Evolutionary conservation across 2,888 invertebrate species (phyloP).

Genomic region (Podabrus alpinus): DNA sequence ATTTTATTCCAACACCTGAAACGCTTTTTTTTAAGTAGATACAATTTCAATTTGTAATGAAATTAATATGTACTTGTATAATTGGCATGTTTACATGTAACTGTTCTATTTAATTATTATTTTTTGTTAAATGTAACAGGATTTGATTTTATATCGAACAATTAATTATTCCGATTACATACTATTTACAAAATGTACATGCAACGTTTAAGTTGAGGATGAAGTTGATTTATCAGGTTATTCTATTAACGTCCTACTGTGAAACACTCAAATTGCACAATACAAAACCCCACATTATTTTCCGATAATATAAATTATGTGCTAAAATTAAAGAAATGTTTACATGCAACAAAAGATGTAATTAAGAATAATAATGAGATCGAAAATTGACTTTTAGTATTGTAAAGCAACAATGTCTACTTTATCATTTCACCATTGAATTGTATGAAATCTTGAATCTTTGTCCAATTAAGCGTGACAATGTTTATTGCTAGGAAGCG

Average conservation of each 20-base stretch:
- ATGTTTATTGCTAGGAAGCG: constrained; percentile 23
- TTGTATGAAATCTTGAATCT: constrained; percentile 10
- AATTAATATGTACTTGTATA: background rate
- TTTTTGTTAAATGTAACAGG: constrained; percentile 5
- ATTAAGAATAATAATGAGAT: background rate
- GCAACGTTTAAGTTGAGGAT: constrained; percentile 2
- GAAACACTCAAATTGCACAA: constrained; percentile 10
- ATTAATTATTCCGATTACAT: background rate
- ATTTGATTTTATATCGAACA: background rate
- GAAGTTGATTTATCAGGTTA: constrained; percentile 8
- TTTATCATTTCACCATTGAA: constrained; percentile 2
- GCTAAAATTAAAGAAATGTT: background rate
- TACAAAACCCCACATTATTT: background rate
- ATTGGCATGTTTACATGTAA: background rate
- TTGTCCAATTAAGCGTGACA: constrained; percentile 20
- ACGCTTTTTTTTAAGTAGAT: background rate
- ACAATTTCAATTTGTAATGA: background rate
- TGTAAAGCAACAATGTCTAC: background rate
- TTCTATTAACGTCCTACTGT: constrained; percentile 9
- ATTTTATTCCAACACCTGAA: background rate
- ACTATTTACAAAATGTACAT: background rate
- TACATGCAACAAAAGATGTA: background rate
- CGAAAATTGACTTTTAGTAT: background rate
- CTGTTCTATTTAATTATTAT: background rate
- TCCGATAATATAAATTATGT: background rate